Base-by-base conservation (phyloP, 35 echinoderm and acorn worm species). In the Eucidaris tribuloides region DNA sequence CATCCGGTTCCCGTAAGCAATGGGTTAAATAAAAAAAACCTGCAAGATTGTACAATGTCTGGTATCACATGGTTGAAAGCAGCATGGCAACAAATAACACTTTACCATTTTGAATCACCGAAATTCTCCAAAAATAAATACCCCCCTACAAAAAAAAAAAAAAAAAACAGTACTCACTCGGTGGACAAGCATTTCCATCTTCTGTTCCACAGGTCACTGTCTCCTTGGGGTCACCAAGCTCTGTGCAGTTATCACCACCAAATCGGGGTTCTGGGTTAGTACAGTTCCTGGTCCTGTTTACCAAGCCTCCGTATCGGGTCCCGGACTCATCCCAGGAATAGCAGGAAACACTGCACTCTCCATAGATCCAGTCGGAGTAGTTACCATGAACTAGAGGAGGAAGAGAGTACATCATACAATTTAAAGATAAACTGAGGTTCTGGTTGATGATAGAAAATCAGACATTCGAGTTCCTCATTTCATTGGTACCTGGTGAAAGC, bases 161-260 rank as follows among this genome's bases (percentile, higher is more conserved):
- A 20, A 29, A 29, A 62, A 5, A 62, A 72, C 7, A 40, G 42
- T 1, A 79, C 90, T 87, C 82, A 92, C 90, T 83, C 42, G 90
- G 56, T 72, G 84, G 84, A 71, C 90, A 92, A 33, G 61, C 84
- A 29, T 92, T 92, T 19, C 90, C 90, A 77, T 92, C 84, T 57
- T 92, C 83, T 18, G 90, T 92, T 15, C 90, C 90, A 50, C 90
- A 92, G 41, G 64, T 54, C 36, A 92, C 79, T 4, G 81, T 82
- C 55, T 92, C 90, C 5, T 45, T 68, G 18, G 84, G 2, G 39
- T 87, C 66, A 4, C 90, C 90, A 1, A 64, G 78, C 11, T 37
- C 32, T 15, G 66, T 40, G 45, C 90, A 92, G 42, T 87, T 56
- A 42, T 92, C 55, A 42, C 90, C 90, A 54, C 83, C 85, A 36